Evolutionary conservation across 2,113 vertebrate genomes (phyloP), one percentile per base, ranked within the genome.

Genomic region (Calonectris borealis): DNA sequence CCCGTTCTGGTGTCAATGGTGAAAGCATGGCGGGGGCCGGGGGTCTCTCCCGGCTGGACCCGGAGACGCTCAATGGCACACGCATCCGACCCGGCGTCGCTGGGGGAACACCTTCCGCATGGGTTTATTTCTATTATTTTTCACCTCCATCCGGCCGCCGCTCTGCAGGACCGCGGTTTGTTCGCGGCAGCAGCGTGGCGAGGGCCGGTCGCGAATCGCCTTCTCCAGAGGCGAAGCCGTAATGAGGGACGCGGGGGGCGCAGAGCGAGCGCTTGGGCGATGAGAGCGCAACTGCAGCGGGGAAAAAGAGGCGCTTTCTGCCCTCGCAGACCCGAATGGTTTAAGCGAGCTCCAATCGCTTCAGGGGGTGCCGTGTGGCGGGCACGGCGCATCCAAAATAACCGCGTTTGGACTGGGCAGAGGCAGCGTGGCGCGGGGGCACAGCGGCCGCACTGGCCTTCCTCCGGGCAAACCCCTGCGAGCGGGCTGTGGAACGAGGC

Each of bases 51-150:
- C 2, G 3, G 69, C 10, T 3, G 4, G 49, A 77, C 38, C 29
- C 7, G 2, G 36, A 7, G 38, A 36, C 16, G 4, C n/a, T 29
- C 18, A 4, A 32, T 1, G 27, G 17, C 65, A 16, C 46, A 7
- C 1, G 44, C 9, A 1, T 16, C 54, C 4, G 3, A 17, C 80
- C 42, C 49, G 2, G 5, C 36, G 1, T 20, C 1, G 9, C 32
- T 9, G 18, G 21, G 32, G 54, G 46, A 51, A 11, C 24, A 4
- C 55, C 24, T 40, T 27, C 80, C 9, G 2, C 7, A 1, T 1
- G 13, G 22, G 8, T 42, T 71, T 22, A 15, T 42, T n/a, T 40
- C n/a, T 29, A 1, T 20, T 8, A 4, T 8, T 60, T 49, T 16
- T 57, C 64, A 7, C n/a, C 22, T 21, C 22, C 3, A 10, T n/a